Percentiles rank a stretch among this genome's conserved stretches.
Evolutionary conservation across 2,113 vertebrate species (phyloP).

Genomic region (Casuarius casuarius): DNA sequence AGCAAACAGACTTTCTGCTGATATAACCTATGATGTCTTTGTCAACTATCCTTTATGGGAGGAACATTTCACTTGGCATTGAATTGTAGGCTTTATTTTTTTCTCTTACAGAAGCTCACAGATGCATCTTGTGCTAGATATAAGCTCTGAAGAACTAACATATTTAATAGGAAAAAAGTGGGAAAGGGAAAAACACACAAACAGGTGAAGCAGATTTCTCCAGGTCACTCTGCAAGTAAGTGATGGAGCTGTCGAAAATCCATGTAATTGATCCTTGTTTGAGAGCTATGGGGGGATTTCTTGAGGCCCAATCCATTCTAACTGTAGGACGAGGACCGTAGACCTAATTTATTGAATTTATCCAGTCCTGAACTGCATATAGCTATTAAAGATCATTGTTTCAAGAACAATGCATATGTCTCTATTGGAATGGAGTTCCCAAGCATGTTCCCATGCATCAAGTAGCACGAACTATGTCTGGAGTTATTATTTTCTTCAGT

Average conservation of each 20-base stretch:
- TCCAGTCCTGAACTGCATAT: neutral
- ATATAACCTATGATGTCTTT: neutral
- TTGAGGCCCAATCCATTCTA: neutral
- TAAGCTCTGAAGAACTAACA: neutral
- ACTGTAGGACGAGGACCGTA: neutral
- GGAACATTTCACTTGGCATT: neutral
- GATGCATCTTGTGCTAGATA: neutral
- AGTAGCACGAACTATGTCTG: neutral
- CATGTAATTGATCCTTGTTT: neutral
- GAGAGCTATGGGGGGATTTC: neutral
- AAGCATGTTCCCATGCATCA: neutral
- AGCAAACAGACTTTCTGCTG: neutral
- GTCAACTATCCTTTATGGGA: neutral
- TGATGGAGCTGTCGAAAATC: neutral
- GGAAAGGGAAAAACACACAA: neutral
- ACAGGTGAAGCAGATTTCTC: neutral
- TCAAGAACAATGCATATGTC: neutral
- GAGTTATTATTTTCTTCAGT: neutral
- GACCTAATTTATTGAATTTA: neutral
- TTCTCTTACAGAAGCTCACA: neutral
- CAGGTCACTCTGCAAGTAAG: neutral
- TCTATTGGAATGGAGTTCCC: neutral
- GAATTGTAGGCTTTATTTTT: neutral
- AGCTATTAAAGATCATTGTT: neutral
- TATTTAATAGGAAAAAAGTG: neutral